Evolutionary conservation across 2,113 vertebrate species (phyloP), one percentile per base, ranked within the genome.

Genomic region (Dissostichus mawsoni): DNA sequence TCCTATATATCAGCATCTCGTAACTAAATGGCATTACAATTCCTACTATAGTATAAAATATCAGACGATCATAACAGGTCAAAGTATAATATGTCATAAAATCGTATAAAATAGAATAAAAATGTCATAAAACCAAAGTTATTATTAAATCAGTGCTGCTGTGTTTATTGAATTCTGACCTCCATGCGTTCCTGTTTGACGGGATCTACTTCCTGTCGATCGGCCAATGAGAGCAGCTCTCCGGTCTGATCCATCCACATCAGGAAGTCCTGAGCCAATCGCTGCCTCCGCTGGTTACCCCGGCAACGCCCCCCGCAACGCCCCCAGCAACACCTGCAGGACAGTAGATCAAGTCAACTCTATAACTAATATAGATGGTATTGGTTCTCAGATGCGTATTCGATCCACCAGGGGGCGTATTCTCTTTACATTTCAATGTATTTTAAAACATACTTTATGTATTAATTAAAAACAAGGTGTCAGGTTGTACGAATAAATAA

Each of bases 101-200:
- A 23, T 2, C 23, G 23, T 23, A 23, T 23, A 33, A 20, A 11
- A 47, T 45, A 2, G 18, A 13, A 56, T 14, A 41, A 0, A 36
- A 36, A 36, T 36, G 33, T 36, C 33, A 36, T 4, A 5, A 36
- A 36, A 36, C 3, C 33, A 36, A 3, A 36, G 23, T 36, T 5
- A 36, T 5, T 36, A 36, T 36, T 36, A 36, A 36, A 36, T 36
- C 33, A 36, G 33, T 36, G 33, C 33, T 4, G 33, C 33, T 36
- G 33, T 3, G 33, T 36, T 33, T 36, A 1, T 0, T 36, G 33
- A 36, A 20, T 20, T 20, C 90, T 72, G 94, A 99, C 98, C 98
- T 99, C 98, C 95, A 99, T 94, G 53, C 98, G 91, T 80, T 99
- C 98, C 90, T 98, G 98, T 81, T 99, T 99, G 88, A 99, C 89